phyloP scores from a whole-genome alignment of 2,797 vertebrate species.

The Chaetodon trifasciatus region DNA sequence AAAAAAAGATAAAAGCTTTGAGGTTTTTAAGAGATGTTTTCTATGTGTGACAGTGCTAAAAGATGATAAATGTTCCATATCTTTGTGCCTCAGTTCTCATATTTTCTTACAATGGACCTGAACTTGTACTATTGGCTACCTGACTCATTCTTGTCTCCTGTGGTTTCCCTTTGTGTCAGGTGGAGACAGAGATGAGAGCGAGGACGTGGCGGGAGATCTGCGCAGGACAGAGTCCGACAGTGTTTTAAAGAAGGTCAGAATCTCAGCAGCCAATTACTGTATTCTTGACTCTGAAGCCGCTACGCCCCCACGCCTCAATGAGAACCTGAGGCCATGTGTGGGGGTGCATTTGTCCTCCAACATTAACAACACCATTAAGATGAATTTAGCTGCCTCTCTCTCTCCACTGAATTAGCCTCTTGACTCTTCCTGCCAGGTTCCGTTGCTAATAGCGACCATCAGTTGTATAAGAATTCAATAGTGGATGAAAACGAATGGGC shows the following conservation, averaged over 20 bases:
- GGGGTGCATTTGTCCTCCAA: conserved; percentile 56
- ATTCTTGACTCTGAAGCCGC: conserved; percentile 32
- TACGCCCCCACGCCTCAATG: conserved; percentile 23
- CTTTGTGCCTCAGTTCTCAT: neutral
- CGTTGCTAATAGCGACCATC: conserved; percentile 69
- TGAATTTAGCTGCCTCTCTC: conserved; percentile 58
- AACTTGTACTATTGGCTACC: neutral
- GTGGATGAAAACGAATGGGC: conserved; percentile 58
- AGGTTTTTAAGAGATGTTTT: neutral
- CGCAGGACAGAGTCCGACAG: conserved; percentile 96
- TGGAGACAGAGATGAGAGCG: conserved; percentile 91
- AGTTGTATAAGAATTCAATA: conserved; percentile 52
- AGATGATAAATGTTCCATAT: neutral
- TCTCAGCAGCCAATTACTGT: conserved; percentile 39
- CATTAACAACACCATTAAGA: conserved; percentile 64
- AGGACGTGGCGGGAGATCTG: conserved; percentile 91
- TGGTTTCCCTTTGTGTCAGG: conserved; percentile 79
- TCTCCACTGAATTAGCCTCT: conserved; percentile 69
- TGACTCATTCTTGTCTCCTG: conserved; percentile 6
- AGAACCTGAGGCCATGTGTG: conserved; percentile 53
- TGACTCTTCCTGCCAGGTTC: conserved; percentile 66
- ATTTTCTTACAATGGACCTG: neutral
- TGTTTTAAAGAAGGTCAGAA: conserved; percentile 94
- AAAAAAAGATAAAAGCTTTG: neutral
- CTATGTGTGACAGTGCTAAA: neutral